These are phyloP conservation scores for Drosophila rubida DNA, from an alignment of 2,888 invertebrate genomes.

Conservation along the genomic window DNA sequence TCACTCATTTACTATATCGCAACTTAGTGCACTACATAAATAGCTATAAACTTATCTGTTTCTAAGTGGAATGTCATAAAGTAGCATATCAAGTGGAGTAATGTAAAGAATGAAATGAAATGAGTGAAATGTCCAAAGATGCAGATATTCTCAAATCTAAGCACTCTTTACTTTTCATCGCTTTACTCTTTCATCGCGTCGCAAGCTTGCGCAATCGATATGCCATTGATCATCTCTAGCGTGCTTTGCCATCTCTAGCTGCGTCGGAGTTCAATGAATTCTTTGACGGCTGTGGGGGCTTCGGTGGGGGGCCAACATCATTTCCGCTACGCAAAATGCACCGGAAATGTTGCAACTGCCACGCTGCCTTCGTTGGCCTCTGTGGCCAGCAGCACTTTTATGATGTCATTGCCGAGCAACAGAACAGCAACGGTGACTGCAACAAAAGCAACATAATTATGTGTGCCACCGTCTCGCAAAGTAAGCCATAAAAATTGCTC, in stretches of 20 bases:
- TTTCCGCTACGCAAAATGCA: conserved; percentile 76
- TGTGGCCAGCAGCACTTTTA: conserved; percentile 46
- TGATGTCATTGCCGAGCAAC: conserved; percentile 66
- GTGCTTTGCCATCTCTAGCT: conserved; percentile 1
- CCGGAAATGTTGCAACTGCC: conserved; percentile 68
- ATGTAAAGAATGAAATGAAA: too few species aligned
- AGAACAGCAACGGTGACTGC: background rate
- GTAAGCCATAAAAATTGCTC: conserved; percentile 67
- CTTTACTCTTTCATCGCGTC: too few species aligned
- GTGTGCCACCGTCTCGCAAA: conserved; percentile 49
- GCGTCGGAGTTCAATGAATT: conserved; percentile 29
- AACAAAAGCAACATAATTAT: conserved; percentile 64
- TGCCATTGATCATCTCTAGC: background rate
- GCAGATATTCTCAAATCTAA: too few species aligned
- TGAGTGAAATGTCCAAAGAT: too few species aligned
- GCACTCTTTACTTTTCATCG: too few species aligned
- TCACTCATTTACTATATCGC: too few species aligned
- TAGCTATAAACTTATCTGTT: too few species aligned
- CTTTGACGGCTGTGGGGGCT: conserved; percentile 1
- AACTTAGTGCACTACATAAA: too few species aligned
- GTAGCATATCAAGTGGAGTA: too few species aligned
- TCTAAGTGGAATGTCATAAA: too few species aligned
- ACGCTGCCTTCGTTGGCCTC: conserved; percentile 6
- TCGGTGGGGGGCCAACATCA: conserved; percentile 43
- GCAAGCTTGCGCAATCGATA: too few species aligned